A percentile compares a stretch with the other conserved stretches of the same genome.
These are phyloP conservation scores for Drosophila cracens DNA, from an alignment of 2,888 invertebrate species.

Conservation along the genomic window DNA sequence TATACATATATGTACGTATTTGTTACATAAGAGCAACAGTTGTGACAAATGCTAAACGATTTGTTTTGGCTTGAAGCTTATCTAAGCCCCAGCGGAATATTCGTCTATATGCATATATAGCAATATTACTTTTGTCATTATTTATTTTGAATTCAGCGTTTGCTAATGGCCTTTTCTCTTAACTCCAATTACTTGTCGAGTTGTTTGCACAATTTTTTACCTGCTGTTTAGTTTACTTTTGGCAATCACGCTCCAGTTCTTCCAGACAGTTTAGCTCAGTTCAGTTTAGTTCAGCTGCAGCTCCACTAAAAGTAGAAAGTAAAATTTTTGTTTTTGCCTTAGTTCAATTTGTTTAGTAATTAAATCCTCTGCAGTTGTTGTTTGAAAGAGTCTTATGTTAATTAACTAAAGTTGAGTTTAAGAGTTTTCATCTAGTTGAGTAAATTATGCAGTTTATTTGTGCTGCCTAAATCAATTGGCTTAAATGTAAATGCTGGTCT, in stretches of 20 bases:
- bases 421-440: background rate
- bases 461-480: background rate
- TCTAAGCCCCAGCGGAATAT: background rate
- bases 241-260: conserved; percentile 64
- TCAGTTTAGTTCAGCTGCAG: conserved; percentile 1
- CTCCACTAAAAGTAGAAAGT: conserved; percentile 52
- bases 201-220: conserved; percentile 74
- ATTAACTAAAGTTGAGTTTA: background rate
- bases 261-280: conserved; percentile 8
- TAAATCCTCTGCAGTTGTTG: conserved; percentile 52
- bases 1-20: background rate
- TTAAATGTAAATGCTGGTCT: no score
- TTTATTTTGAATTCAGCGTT: conserved; percentile 21
- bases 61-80: background rate
- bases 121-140: background rate
- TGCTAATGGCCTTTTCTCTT: conserved; percentile 33
- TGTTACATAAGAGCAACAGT: conserved; percentile 54
- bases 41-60: conserved; percentile 35
- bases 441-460: background rate
- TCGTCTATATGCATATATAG: background rate
- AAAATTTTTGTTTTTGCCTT: conserved; percentile 45
- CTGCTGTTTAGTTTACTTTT: conserved; percentile 62
- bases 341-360: conserved; percentile 69
- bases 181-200: conserved; percentile 58
- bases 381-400: conserved; percentile 35